These are phyloP conservation scores for Myotis brandtii DNA, from an alignment of 2,113 vertebrate genomes.

Conservation along the genomic window DNA sequence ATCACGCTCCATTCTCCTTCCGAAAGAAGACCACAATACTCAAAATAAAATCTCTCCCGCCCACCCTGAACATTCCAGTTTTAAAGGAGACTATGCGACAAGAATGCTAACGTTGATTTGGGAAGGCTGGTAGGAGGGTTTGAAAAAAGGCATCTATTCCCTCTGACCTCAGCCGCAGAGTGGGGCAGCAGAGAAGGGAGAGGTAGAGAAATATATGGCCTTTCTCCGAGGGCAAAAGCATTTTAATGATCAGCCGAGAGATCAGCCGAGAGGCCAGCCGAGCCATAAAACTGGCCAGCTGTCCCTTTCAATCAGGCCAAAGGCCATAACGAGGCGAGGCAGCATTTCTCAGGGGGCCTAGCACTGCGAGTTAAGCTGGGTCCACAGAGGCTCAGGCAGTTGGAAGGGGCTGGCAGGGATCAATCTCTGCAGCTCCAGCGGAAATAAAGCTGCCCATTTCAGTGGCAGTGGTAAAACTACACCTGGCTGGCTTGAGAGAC, in stretches of 20 bases:
- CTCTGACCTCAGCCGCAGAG: conserved; percentile 15
- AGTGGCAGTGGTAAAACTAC: background rate
- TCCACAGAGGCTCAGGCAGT: background rate
- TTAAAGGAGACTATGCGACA: background rate
- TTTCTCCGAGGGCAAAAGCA: conserved; percentile 66
- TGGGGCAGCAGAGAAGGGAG: background rate
- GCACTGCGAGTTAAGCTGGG: background rate
- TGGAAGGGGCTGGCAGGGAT: background rate
- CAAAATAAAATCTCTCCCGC: conserved; percentile 43
- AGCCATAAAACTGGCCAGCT: conserved; percentile 76
- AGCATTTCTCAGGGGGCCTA: conserved; percentile 70
- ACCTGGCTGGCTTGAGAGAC: background rate
- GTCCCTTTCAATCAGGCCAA: conserved; percentile 79
- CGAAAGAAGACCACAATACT: conserved; percentile 23
- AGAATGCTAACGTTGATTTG: background rate
- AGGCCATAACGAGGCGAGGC: conserved; percentile 72
- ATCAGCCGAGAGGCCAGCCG: conserved; percentile 70
- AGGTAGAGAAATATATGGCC: background rate
- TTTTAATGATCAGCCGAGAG: conserved; percentile 76
- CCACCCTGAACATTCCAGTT: conserved; percentile 42
- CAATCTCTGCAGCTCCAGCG: background rate
- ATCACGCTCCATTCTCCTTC: background rate
- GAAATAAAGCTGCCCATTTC: background rate
- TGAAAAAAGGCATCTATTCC: background rate
- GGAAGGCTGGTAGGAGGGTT: background rate